These are phyloP conservation scores for Macrosiphum euphorbiae DNA, from an alignment of 2,888 invertebrate species.

Conservation along the genomic window DNA sequence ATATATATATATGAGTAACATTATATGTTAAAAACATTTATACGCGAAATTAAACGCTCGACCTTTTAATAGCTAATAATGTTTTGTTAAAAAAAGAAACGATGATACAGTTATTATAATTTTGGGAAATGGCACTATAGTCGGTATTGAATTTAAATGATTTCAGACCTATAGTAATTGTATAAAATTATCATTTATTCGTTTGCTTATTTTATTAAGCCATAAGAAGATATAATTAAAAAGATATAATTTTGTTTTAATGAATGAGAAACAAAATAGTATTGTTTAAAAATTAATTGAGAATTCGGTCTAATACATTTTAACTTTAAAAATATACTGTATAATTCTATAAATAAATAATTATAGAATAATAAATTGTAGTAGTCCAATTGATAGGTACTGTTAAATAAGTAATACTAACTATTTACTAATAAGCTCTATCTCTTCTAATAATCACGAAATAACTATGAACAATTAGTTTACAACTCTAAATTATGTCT, in stretches of 20 bases:
- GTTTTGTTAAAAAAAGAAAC: not conserved
- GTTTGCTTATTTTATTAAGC: not conserved
- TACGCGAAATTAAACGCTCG: not conserved
- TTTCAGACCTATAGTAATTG: not conserved
- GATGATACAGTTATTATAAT: not conserved
- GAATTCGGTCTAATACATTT: not conserved
- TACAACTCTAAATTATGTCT: not conserved
- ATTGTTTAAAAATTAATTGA: not conserved
- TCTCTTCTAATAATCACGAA: not conserved
- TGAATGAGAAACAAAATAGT: not conserved
- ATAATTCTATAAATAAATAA: not conserved
- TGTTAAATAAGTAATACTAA: not conserved
- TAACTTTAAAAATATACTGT: not conserved
- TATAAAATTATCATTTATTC: not conserved
- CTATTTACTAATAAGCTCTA: not conserved
- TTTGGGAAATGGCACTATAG: not conserved
- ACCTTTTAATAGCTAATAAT: not conserved
- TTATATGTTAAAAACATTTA: constrained; percentile 1
- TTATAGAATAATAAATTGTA: not conserved
- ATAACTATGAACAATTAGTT: not conserved
- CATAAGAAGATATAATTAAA: not conserved
- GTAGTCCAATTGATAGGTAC: not conserved
- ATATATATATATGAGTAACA: not conserved
- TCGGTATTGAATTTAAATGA: not conserved
- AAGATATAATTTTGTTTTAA: not conserved